Evolutionary conservation across 2,888 invertebrate genomes (phyloP), one percentile per base, ranked within the genome.

Genomic region (Noctua pronuba): DNA sequence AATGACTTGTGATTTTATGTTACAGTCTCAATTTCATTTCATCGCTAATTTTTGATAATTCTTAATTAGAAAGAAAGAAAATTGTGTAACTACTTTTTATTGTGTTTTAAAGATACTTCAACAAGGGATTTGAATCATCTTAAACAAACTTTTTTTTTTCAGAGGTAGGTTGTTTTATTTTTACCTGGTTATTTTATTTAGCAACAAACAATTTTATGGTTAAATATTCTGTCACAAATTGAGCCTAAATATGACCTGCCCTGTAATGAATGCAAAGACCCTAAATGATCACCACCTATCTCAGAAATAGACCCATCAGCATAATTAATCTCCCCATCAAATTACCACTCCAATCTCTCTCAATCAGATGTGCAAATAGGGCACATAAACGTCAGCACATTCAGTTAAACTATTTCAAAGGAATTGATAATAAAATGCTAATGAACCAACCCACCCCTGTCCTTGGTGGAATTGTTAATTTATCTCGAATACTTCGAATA

Each of bases 371-470:
- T 73, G 73, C 16, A 77, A 82, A 82, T 68, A 55, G 58, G 46
- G 10, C 75, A 28, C 28, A 31, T 73, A 66, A 73, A 58, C 24
- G n/a, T 75, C 75, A 66, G 35, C 55, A 75, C 28, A 76, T 73
- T 73, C 16, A 70, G 55, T 44, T n/a, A 21, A 74, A 76, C 84
- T 76, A 76, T 73, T 64, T 76, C 75, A 80, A 68, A 83, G 68
- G 41, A 55, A 46, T 73, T 73, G 58, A 52, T 70, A 80, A 35
- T 80, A 52, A 74, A 72, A 80, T 84, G 84, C 65, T 65, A 77
- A 83, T 84, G n/a, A 55, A 46, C 13, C 10, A 21, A 31, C 31
- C 62, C 55, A n/a, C 46, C 31, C 55, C 68, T 35, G 31, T 35
- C 52, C 35, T 62, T 70, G 28, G 31, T 58, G 64, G 8, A 41